Conservation (phyloP, 53 echinoderm and acorn worm species). For the Henricia sp. region DNA sequence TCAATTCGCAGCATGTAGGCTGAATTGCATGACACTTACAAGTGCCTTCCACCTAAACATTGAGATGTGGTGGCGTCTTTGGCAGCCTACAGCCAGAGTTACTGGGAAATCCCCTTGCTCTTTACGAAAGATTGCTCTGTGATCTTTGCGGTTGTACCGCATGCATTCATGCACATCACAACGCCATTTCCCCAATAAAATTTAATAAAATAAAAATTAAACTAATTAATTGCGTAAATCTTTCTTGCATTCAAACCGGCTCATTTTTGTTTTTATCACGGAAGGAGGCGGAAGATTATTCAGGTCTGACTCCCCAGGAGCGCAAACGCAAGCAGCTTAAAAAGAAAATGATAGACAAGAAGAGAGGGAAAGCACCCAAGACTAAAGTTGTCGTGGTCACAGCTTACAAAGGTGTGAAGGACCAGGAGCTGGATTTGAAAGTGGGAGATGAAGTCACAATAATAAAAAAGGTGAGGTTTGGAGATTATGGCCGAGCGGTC, state of each 20-base stretch:
- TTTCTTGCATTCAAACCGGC: too few species aligned
- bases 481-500: too few species aligned
- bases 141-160: too few species aligned
- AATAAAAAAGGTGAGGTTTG: constrained; percentile 67
- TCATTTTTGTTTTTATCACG: constrained; percentile 18
- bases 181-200: neutral
- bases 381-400: constrained; percentile 87
- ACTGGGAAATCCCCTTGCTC: too few species aligned
- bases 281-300: constrained; percentile 77
- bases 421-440: constrained; percentile 84
- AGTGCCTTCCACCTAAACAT: too few species aligned
- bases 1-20: too few species aligned
- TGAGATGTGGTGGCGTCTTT: too few species aligned
- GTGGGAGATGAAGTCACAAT: constrained; percentile 83
- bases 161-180: too few species aligned
- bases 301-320: constrained; percentile 84
- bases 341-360: constrained; percentile 85
- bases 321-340: constrained; percentile 84
- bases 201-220: neutral
- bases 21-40: too few species aligned
- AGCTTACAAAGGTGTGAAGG: constrained; percentile 86
- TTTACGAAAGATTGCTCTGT: too few species aligned
- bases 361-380: constrained; percentile 84
- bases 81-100: too few species aligned
- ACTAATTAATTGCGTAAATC: neutral